Evolutionary conservation across 2,888 invertebrate species (phyloP).

Genomic region (Microctonus aethiopoides): DNA sequence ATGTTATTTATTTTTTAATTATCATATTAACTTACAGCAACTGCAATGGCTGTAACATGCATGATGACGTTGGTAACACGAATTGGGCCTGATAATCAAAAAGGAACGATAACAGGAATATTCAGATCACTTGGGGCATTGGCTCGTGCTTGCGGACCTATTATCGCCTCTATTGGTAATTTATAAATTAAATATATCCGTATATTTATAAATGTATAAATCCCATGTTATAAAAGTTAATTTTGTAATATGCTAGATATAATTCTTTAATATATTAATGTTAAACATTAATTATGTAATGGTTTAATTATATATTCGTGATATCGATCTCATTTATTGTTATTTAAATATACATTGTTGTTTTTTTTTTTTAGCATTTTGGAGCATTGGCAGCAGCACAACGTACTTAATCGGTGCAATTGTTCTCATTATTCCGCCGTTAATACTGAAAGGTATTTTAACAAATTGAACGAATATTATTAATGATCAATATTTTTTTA

Average conservation of each 20-base stretch:
- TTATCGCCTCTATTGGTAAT: slow-evolving; percentile 76
- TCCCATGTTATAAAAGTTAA: too few relatives aligned
- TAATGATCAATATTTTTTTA: background rate
- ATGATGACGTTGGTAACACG: slow-evolving; percentile 93
- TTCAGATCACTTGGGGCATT: slow-evolving; percentile 94
- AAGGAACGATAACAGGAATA: slow-evolving; percentile 93
- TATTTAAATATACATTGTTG: slow-evolving; percentile 5
- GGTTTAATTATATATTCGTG: background rate
- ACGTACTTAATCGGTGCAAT: slow-evolving; percentile 87
- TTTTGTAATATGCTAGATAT: too few relatives aligned
- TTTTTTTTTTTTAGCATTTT: slow-evolving; percentile 76
- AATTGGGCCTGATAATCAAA: slow-evolving; percentile 82
- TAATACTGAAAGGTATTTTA: slow-evolving; percentile 69
- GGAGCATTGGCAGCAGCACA: slow-evolving; percentile 86
- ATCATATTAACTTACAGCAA: slow-evolving; percentile 70
- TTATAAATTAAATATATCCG: slow-evolving; percentile 20
- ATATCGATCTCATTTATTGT: slow-evolving; percentile 22
- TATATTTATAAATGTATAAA: background rate
- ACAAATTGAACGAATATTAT: slow-evolving; percentile 16
- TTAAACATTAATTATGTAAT: background rate
- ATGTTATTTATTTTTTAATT: background rate
- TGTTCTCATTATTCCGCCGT: slow-evolving; percentile 80
- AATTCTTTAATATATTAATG: too few relatives aligned
- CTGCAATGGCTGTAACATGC: slow-evolving; percentile 94
- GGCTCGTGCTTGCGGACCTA: slow-evolving; percentile 91